Conservation (phyloP, 64 coral and sea anemone genomes). For the Astreopora myriophthalma region DNA sequence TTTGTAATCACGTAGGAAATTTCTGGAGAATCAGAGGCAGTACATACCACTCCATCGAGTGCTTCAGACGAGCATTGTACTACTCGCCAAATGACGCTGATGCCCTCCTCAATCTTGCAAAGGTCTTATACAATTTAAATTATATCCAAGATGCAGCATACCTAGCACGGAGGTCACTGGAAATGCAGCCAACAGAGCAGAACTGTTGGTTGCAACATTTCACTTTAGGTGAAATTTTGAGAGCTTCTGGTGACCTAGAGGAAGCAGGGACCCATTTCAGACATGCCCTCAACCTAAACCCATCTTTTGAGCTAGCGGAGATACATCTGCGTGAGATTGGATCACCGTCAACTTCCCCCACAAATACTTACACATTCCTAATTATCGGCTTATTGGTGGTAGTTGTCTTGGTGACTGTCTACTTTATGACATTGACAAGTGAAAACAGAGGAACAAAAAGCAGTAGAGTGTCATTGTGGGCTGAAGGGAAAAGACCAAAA, state of each 20-base stretch:
- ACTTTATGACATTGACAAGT: conserved; percentile 90
- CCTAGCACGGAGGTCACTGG: conserved; percentile 87
- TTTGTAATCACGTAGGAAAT: conserved; percentile 97
- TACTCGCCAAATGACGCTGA: conserved; percentile 96
- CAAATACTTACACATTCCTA: conserved; percentile 94
- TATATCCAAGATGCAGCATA: conserved; percentile 92
- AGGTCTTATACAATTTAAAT: conserved; percentile 92
- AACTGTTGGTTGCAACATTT: conserved; percentile 99
- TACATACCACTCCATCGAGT: conserved; percentile 98
- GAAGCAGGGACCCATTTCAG: conserved; percentile 91
- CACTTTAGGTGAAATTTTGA: conserved; percentile 95
- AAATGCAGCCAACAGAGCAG: conserved; percentile 93
- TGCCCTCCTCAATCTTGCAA: conserved; percentile 94
- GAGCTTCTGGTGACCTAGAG: conserved; percentile 84
- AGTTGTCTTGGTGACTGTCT: conserved; percentile 85
- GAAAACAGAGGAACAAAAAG: conserved; percentile 77
- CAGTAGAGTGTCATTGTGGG: conserved; percentile 71
- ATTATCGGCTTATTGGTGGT: conserved; percentile 91
- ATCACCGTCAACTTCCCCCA: conserved; percentile 63
- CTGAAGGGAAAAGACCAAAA: conserved; percentile 72
- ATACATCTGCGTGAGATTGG: conserved; percentile 92
- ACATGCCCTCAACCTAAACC: conserved; percentile 91
- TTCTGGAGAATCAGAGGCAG: conserved; percentile 99
- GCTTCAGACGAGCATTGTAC: conserved; percentile 91
- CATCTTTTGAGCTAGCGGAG: conserved; percentile 93